Evolutionary conservation across 2,113 vertebrate species (phyloP).

Genomic region (Stigmatopora argus): DNA sequence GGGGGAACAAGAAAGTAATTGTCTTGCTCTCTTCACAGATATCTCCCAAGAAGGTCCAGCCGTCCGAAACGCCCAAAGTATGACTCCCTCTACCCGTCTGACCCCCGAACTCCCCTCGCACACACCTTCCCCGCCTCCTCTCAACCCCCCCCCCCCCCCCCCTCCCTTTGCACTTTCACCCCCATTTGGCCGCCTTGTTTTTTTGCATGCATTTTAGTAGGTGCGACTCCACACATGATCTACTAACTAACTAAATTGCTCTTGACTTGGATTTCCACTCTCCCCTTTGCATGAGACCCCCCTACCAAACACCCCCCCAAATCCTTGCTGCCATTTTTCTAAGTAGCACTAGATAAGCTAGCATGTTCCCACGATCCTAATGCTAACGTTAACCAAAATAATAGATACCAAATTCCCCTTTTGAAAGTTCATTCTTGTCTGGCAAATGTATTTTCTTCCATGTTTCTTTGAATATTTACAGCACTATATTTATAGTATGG

Average conservation of each 20-base stretch:
- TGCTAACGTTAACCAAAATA: slow-evolving; percentile 30
- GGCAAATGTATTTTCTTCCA: neutral
- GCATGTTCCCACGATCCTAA: slow-evolving; percentile 45
- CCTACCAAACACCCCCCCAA: neutral
- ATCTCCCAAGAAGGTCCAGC: slow-evolving; percentile 79
- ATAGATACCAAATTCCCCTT: slow-evolving; percentile 41
- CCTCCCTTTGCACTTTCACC: slow-evolving; percentile 24
- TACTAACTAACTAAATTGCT: slow-evolving; percentile 26
- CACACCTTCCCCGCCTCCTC: neutral
- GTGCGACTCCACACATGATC: slow-evolving; percentile 53
- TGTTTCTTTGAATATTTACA: neutral
- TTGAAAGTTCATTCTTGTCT: slow-evolving; percentile 50
- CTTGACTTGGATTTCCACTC: slow-evolving; percentile 45
- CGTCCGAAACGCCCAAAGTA: slow-evolving; percentile 76
- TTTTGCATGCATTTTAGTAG: slow-evolving; percentile 54
- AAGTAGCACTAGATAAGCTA: slow-evolving; percentile 20
- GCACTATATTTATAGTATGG: neutral
- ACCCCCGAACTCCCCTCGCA: neutral
- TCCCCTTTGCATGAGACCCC: slow-evolving; percentile 51
- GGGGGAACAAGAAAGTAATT: slow-evolving; percentile 73
- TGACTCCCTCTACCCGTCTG: slow-evolving; percentile 66
- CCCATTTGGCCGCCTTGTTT: slow-evolving; percentile 33
- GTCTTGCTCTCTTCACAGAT: slow-evolving; percentile 80
- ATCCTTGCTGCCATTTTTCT: neutral
- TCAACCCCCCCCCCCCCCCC: neutral